Evolutionary conservation across 2,797 vertebrate genomes (phyloP).

Genomic region (Eulemur albifrons): DNA sequence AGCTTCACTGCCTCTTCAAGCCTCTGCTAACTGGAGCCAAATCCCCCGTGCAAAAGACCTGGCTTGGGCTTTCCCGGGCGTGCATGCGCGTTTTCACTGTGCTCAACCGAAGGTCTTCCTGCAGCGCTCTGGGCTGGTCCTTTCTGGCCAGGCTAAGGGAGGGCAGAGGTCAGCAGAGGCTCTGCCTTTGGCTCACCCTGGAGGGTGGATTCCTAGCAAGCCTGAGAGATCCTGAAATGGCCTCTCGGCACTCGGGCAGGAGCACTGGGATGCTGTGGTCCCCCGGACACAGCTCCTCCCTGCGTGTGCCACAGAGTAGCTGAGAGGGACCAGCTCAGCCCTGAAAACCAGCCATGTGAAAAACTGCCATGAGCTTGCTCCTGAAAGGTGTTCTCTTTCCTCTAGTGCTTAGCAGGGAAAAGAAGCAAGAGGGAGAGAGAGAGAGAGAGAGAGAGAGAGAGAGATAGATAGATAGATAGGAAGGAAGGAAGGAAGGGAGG

Average conservation of each 20-base stretch:
- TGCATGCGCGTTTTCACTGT: background rate
- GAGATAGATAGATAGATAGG: background rate
- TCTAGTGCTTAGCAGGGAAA: background rate
- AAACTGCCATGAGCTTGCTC: background rate
- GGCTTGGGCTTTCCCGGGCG: background rate
- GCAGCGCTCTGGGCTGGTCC: background rate
- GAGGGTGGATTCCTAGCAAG: background rate
- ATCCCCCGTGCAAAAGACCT: background rate
- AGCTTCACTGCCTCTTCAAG: background rate
- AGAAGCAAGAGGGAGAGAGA: background rate
- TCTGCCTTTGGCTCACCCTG: conserved; percentile 43
- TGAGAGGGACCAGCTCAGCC: background rate
- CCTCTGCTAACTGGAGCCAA: background rate
- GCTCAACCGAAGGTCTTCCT: background rate
- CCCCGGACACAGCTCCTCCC: background rate
- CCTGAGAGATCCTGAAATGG: conserved; percentile 24
- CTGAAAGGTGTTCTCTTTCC: conserved; percentile 35
- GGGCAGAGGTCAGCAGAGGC: conserved; percentile 69
- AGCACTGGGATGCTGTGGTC: background rate
- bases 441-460: background rate
- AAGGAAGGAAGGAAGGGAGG: too few species aligned
- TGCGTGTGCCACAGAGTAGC: background rate
- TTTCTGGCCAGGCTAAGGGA: background rate
- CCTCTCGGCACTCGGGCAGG: background rate
- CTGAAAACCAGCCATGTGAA: background rate